Base-by-base conservation (phyloP, 2,113 vertebrate species). In the Stercorarius parasiticus region DNA sequence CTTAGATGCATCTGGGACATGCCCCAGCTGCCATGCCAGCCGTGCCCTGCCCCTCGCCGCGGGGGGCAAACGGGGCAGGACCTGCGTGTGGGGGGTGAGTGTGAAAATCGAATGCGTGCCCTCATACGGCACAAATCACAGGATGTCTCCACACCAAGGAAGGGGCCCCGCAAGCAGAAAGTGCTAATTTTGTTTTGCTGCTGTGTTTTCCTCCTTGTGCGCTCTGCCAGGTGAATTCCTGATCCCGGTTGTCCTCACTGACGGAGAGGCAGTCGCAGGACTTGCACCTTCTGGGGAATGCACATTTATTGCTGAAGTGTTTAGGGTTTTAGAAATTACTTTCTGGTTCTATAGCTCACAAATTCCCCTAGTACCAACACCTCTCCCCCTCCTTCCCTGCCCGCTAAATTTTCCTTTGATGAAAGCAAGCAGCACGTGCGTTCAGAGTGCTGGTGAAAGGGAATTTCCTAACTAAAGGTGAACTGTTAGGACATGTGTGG, bases 151-250 rank as follows among this genome's bases (percentile, higher is more conserved):
- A 4, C 5, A 18, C 16, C 1, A 0, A 56, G 29, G 49, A 65
- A 49, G 59, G 58, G 19, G 30, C 67, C 25, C 49, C 7, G 5
- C 43, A 16, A 73, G 42, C 42, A 26, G 49, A 58, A 56, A 64
- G 59, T 11, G 50, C 36, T n/a, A 30, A 21, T n/a, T 45, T 8
- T 18, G 26, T 53, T 86, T 18, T 36, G 40, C 40, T 83, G 81
- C 65, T 55, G 38, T 55, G 72, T 53, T 78, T 73, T 64, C 47
- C 23, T 91, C 32, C 59, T 20, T 11, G 65, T 47, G 82, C 1
- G 1, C 71, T 61, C 56, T 93, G 95, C 92, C 78, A 85, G 90
- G 73, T 82, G 82, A 85, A 79, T 92, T 92, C 87, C 84, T 30
- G 1, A 52, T 74, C 27, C 81, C 3, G 7, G 25, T 5, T 61